Evolutionary conservation across 2,888 invertebrate genomes (phyloP).

Genomic region (Tetranychus truncatus): DNA sequence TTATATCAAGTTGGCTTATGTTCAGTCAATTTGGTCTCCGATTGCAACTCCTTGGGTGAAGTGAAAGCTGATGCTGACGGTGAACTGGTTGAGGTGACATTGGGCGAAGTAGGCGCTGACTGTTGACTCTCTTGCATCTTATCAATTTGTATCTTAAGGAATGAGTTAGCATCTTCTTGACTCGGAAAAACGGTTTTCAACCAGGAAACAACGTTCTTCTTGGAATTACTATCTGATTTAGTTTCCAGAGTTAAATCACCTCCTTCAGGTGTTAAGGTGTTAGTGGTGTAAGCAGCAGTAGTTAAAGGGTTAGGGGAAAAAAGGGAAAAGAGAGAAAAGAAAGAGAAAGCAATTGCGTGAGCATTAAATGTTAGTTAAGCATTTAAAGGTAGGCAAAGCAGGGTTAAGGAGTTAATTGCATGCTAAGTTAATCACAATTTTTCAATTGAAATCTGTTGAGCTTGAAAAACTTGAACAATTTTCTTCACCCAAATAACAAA

Average conservation of each 20-base stretch:
- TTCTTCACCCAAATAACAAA: no score
- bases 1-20: background rate
- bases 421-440: no score
- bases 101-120: background rate
- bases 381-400: background rate
- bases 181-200: constrained; percentile 1
- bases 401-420: no score
- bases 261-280: background rate
- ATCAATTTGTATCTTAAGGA: constrained; percentile 4
- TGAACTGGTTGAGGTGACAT: background rate
- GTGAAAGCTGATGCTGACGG: background rate
- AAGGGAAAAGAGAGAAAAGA: background rate
- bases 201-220: constrained; percentile 4
- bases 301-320: background rate
- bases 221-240: constrained; percentile 2
- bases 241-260: constrained; percentile 4
- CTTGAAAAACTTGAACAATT: no score
- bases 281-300: background rate
- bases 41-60: background rate
- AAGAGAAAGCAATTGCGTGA: constrained; percentile 5
- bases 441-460: no score
- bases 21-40: no score
- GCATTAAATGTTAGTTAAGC: background rate
- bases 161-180: constrained; percentile 9
- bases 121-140: background rate